phyloP scores from a whole-genome alignment of 2,113 vertebrate genomes.

The Zootoca vivipara region DNA sequence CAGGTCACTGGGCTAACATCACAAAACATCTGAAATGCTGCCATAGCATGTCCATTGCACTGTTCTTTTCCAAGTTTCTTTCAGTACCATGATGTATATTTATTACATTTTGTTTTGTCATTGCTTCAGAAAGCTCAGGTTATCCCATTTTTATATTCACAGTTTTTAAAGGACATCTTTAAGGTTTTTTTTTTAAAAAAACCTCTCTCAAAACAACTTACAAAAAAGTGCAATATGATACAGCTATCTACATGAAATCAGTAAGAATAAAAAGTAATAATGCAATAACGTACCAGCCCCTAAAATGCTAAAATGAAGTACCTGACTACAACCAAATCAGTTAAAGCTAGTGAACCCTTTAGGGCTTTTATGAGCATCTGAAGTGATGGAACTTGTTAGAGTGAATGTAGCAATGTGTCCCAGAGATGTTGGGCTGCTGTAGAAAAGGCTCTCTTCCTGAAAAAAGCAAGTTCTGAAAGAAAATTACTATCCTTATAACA shows the following conservation, averaged over 20 bases:
- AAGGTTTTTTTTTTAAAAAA: neutral
- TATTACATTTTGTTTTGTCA: neutral
- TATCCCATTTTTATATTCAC: neutral
- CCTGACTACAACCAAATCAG: too few relatives aligned
- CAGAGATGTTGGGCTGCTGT: too few relatives aligned
- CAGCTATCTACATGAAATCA: too few relatives aligned
- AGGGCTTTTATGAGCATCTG: neutral
- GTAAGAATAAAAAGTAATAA: too few relatives aligned
- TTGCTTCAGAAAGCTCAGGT: neutral
- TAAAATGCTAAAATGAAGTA: too few relatives aligned
- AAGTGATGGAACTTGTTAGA: neutral
- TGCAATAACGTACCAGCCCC: too few relatives aligned
- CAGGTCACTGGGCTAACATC: neutral
- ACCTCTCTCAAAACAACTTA: neutral
- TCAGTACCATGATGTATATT: neutral
- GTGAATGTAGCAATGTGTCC: too few relatives aligned
- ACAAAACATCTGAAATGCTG: neutral
- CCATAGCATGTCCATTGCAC: neutral
- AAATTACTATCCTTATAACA: neutral
- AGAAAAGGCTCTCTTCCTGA: too few relatives aligned
- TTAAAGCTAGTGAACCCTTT: too few relatives aligned
- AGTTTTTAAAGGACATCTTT: neutral
- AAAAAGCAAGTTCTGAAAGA: neutral
- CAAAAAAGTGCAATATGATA: too few relatives aligned
- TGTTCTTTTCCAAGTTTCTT: neutral